A percentile compares a stretch with the other conserved stretches of the same genome.
These are phyloP conservation scores for Eupsilia transversa DNA, from an alignment of 2,888 invertebrate species.

Conservation along the genomic window DNA sequence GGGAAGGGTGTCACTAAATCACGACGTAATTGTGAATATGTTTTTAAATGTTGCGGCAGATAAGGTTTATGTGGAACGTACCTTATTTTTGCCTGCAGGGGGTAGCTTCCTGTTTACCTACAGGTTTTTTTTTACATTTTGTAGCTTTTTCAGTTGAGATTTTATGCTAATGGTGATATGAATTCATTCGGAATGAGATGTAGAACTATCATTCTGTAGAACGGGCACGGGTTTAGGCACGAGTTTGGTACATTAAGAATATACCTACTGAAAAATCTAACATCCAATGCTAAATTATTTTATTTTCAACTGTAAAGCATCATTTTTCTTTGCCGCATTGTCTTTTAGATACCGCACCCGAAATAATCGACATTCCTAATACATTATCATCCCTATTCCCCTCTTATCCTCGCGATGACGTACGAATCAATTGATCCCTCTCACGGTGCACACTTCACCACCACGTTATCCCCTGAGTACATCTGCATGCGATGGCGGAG, in stretches of 20 bases:
- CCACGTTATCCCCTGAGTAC: background rate
- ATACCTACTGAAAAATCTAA: background rate
- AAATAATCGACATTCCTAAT: background rate
- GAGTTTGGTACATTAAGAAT: background rate
- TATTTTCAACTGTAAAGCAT: background rate
- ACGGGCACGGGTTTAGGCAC: no score
- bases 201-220: no score
- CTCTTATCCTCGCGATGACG: conserved; percentile 8
- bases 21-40: conserved; percentile 57
- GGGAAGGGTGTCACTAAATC: conserved; percentile 48
- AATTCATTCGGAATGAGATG: background rate
- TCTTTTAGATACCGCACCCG: background rate
- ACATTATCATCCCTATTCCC: background rate
- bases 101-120: conserved; percentile 26
- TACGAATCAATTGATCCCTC: conserved; percentile 35
- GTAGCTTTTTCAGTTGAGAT: background rate
- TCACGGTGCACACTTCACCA: conserved; percentile 13
- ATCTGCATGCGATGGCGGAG: conserved; percentile 46
- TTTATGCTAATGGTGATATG: background rate
- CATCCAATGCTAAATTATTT: background rate
- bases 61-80: conserved; percentile 46
- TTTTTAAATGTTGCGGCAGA: conserved; percentile 53
- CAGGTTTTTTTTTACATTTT: background rate
- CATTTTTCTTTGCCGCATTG: background rate
- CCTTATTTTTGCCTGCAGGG: background rate